Conservation (phyloP, 2,888 invertebrate species). For the Cartodere bifasciata region DNA sequence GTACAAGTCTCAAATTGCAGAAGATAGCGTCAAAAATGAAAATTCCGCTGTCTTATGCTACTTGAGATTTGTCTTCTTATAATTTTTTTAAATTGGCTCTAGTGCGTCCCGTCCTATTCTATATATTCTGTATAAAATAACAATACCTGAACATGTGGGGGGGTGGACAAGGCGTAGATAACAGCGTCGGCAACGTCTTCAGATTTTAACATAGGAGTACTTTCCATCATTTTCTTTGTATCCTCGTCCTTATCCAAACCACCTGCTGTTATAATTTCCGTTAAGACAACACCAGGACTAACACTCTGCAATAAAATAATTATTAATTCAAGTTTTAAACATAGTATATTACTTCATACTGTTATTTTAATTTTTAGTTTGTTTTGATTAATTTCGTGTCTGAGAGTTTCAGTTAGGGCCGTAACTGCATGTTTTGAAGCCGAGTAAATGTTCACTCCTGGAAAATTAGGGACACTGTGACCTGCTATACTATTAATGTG, state of each 20-base stretch:
- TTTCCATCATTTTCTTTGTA: not conserved
- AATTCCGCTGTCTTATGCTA: too few species aligned
- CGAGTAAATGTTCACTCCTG: conserved; percentile 17
- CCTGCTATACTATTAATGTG: conserved; percentile 25
- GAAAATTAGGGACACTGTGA: conserved; percentile 19
- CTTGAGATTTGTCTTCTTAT: too few species aligned
- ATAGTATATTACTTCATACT: too few species aligned
- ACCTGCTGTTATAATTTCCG: too few species aligned
- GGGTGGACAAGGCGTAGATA: conserved; percentile 19
- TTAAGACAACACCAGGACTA: not conserved
- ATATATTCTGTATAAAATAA: not conserved
- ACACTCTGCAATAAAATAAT: conserved; percentile 1
- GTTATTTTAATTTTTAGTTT: conserved; percentile 15
- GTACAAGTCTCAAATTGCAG: too few species aligned
- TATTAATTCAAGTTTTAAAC: not conserved
- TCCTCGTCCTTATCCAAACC: conserved; percentile 5
- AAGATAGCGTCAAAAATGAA: too few species aligned
- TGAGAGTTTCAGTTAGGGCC: conserved; percentile 15
- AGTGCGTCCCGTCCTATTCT: not conserved
- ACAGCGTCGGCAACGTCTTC: conserved; percentile 20
- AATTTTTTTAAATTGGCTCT: not conserved
- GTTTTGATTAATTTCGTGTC: conserved; percentile 12
- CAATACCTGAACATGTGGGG: conserved; percentile 21
- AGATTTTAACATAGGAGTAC: conserved; percentile 11
- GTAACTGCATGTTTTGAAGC: conserved; percentile 19